Percentiles rank a stretch among this genome's conserved stretches.
Evolutionary conservation across 2,113 vertebrate species (phyloP).

Genomic region (Notechis scutatus): DNA sequence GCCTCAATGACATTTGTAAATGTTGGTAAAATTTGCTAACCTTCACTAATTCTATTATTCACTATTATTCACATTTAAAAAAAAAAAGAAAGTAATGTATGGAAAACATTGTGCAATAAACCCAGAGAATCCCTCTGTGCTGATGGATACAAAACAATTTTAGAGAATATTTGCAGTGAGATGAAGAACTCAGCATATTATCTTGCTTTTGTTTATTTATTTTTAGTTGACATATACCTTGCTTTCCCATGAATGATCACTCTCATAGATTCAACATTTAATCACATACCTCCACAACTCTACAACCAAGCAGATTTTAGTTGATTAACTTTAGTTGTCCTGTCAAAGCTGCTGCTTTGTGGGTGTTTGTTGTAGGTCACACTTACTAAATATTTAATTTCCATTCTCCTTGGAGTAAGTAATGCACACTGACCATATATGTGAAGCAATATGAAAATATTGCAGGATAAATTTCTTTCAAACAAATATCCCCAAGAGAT

Average conservation of each 20-base stretch:
- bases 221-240: not conserved
- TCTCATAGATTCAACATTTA: not conserved
- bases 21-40: not conserved
- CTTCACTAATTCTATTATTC: not conserved
- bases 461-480: not conserved
- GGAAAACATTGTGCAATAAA: not conserved
- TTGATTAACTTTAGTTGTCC: not conserved
- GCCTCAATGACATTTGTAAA: not conserved
- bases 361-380: not conserved
- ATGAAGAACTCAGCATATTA: not conserved
- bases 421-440: not conserved
- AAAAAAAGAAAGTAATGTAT: not conserved
- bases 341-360: not conserved
- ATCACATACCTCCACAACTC: not conserved
- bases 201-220: not conserved
- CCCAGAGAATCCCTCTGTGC: not conserved
- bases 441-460: not conserved
- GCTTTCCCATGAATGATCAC: not conserved
- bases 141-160: not conserved
- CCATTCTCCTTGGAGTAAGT: not conserved
- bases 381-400: not conserved
- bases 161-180: not conserved
- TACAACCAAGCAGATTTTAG: not conserved
- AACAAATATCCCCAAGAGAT: not conserved
- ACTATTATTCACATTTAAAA: not conserved